Evolutionary conservation across 2,113 vertebrate genomes (phyloP).

Genomic region (Passer domesticus): DNA sequence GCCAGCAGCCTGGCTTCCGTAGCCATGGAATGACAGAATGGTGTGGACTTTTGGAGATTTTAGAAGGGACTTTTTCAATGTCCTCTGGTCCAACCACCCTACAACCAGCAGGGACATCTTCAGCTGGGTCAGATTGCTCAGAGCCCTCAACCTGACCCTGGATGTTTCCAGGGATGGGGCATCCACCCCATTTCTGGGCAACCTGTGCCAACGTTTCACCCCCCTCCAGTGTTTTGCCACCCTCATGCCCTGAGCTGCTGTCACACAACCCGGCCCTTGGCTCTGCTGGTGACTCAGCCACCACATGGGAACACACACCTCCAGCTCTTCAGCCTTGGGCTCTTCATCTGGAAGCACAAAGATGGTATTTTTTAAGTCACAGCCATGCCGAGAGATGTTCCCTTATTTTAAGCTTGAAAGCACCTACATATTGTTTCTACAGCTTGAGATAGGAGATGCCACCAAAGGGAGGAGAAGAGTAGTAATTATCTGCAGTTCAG

Average conservation of each 20-base stretch:
- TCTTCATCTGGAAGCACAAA: neutral
- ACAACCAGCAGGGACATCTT: neutral
- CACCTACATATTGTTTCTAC: neutral
- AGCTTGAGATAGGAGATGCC: neutral
- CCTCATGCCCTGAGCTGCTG: neutral
- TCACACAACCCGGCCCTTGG: neutral
- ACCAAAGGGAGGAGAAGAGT: neutral
- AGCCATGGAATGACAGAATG: neutral
- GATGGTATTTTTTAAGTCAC: neutral
- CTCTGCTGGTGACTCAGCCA: neutral
- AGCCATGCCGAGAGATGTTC: neutral
- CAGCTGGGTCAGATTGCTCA: neutral
- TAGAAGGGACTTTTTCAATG: neutral
- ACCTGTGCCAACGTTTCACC: neutral
- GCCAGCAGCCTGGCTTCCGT: rapidly evolving
- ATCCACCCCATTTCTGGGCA: neutral
- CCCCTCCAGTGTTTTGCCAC: neutral
- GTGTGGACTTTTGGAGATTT: neutral
- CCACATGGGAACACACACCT: neutral
- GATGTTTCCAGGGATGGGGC: neutral
- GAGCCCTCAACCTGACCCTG: neutral
- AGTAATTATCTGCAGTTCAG: constrained; percentile 12
- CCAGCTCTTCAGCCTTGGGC: neutral
- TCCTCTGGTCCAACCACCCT: neutral
- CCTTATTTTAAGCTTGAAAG: neutral